A percentile compares a stretch with the other conserved stretches of the same genome.
Conservation (phyloP, 1,140 invertebrate genomes). For the Pseudomyrmex cubaensis region DNA sequence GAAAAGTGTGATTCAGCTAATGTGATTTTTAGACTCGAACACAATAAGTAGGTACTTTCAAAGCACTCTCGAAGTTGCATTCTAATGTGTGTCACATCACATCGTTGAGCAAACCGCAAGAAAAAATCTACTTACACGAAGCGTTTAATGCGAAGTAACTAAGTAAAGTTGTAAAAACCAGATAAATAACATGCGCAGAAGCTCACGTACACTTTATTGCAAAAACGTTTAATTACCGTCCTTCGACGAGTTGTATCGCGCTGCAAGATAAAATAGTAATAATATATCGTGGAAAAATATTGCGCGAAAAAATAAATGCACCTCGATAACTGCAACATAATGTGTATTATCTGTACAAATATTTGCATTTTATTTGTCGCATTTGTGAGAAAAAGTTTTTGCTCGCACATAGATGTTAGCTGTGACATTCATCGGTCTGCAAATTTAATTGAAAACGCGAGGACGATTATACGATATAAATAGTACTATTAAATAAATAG, state of each 20-base stretch:
- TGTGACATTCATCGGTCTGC: not conserved
- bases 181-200: slow-evolving; percentile 42
- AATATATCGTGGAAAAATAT: not conserved
- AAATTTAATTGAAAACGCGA: not conserved
- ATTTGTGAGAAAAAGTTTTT: not conserved
- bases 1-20: slow-evolving; percentile 18
- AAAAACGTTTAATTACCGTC: slow-evolving; percentile 56
- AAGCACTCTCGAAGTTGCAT: not conserved
- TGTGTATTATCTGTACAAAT: not conserved
- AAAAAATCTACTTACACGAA: slow-evolving; percentile 5
- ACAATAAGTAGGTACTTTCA: not conserved
- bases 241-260: not conserved
- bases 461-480: not conserved
- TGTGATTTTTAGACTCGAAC: not conserved
- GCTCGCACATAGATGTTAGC: not conserved
- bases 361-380: not conserved
- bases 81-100: slow-evolving; percentile 17
- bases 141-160: not conserved
- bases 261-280: too few relatives aligned
- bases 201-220: slow-evolving; percentile 30
- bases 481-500: too few relatives aligned
- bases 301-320: not conserved
- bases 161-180: not conserved
- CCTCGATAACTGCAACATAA: not conserved
- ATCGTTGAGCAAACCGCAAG: not conserved